Evolutionary conservation across 2,113 vertebrate species (phyloP).

Genomic region (Gnathonemus longibarbis): DNA sequence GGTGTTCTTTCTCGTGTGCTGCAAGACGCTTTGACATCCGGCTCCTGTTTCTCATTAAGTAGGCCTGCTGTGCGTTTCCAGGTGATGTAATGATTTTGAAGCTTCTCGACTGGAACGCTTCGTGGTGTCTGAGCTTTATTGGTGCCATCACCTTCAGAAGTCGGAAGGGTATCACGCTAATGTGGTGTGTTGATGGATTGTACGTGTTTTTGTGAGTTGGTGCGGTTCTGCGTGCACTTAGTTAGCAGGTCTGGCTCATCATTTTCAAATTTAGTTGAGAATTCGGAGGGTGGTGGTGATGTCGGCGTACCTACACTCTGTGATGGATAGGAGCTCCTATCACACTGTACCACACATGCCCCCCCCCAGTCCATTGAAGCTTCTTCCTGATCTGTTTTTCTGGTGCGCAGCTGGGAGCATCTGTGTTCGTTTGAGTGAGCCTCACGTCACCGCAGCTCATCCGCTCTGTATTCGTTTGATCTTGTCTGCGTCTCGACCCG

Average conservation of each 20-base stretch:
- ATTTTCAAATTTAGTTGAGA: neutral
- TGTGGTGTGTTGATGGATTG: neutral
- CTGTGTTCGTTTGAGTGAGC: neutral
- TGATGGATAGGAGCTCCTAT: constrained; percentile 1
- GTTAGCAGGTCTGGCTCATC: neutral
- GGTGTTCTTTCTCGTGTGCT: neutral
- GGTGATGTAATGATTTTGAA: neutral
- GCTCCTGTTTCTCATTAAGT: neutral
- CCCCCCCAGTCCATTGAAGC: neutral
- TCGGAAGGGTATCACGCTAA: neutral
- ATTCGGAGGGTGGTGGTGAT: neutral
- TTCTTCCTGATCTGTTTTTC: neutral
- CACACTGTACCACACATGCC: constrained; percentile 33
- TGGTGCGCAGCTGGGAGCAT: neutral
- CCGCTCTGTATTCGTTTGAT: neutral
- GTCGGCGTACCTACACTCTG: neutral
- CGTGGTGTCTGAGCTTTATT: neutral
- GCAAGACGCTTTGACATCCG: neutral
- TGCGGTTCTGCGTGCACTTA: neutral
- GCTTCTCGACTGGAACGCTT: neutral
- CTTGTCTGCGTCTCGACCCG: neutral
- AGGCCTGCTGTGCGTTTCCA: neutral
- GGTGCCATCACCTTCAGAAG: neutral
- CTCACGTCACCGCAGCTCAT: neutral
- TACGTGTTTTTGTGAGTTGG: neutral